Base-by-base conservation (phyloP, 2,888 invertebrate species). In the Synanthedon andrenaeformis region DNA sequence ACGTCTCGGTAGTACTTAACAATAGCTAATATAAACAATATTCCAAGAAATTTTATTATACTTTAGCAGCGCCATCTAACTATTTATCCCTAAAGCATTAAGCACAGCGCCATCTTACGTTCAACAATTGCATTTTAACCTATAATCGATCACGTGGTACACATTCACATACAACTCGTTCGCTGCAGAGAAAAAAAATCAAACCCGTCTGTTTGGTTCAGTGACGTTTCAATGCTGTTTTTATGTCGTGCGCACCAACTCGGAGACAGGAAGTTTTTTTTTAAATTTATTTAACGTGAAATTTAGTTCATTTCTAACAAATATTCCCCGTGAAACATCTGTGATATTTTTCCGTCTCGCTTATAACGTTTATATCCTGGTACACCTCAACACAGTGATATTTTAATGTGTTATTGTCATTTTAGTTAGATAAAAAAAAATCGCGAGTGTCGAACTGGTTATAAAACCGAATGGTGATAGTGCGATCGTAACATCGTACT, bases 131-230 rank as follows among this genome's bases (percentile, higher is more conserved):
- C 23, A 23, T 23, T 23, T 35, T 5, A 35, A 35, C 10, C 0
- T 10, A 35, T 57, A 65, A 70, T 74, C 74, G 64, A 82, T 80
- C 79, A 79, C 79, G 77, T 76, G 76, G 76, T 72, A 62, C 57
- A 23, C 35, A 35, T 35, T 35, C 35, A 10, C 35, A 35, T 59
- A 52, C 49, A 49, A 56, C 54, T 54, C 41, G 54, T 54, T 63
- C 70, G 62, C 8, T 35, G 67, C 53, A 58, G 56, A 68, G 72
- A 79, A 51, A 75, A 79, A 35, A 76, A 76, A 69, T 66, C 69
- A 74, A 84, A 83, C 83, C 82, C 76, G 82, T 82, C 80, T 35
- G 82, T 82, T 80, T 79, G 72, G 73, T 75, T 59, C 65, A 69
- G 68, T 86, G 85, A 83, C 84, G 83, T 82, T 70, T 72, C 62